Evolutionary conservation across 2,113 vertebrate genomes (phyloP), one percentile per base, ranked within the genome.

Genomic region (Steatornis caripensis): DNA sequence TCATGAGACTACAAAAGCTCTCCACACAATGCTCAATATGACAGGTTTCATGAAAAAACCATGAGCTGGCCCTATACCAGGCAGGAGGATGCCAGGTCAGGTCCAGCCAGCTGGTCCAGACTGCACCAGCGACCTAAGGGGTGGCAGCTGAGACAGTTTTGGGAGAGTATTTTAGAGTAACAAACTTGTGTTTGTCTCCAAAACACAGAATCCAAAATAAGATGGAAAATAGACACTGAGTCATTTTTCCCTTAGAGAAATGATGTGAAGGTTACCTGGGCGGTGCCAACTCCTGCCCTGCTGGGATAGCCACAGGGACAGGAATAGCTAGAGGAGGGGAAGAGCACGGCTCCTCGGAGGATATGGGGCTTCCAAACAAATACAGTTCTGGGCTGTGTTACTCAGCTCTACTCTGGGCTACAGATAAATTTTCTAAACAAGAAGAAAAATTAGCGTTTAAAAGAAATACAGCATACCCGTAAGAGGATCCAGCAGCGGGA

Each of bases 161-260:
- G 84, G 65, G 61, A 77, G 29, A 62, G 29, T 30, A 88, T 62
- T 87, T 91, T 76, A 81, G 68, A 93, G n/a, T 14, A 93, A 87
- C 9, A 46, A 71, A 61, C 72, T 64, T 37, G 8, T 3, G 37
- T 74, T 80, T 39, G 32, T 91, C 89, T 97, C 86, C 87, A 94
- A 94, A 92, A 96, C 51, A 71, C 64, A 90, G 61, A 53, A 39
- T 88, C 60, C 69, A 95, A 96, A 97, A 93, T 76, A 86, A 41
- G 37, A 86, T 10, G 84, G 95, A 98, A 98, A 98, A 97, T 71
- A 97, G 94, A 77, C 72, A 62, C 54, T 98, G 97, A 98, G 95
- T 98, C 97, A 97, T 88, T 75, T 79, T 97, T 96, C 80, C 80
- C 93, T 92, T 74, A 87, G 85, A 95, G 93, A 91, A 97, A 93